These are phyloP conservation scores for Scarus forsteni DNA, from an alignment of 2,797 vertebrate species.

Conservation along the genomic window DNA sequence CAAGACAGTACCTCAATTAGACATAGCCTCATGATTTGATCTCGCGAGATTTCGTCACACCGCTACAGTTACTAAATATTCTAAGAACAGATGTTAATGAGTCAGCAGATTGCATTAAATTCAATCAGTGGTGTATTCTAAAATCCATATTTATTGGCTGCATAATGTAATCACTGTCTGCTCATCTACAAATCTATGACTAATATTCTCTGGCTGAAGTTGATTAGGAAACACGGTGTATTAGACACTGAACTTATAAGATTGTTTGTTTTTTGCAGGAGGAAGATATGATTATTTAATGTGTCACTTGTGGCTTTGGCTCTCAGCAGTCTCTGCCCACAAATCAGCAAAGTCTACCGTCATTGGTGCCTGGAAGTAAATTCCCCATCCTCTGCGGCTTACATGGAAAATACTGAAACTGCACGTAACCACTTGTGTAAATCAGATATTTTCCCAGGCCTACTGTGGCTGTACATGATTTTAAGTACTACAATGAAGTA, in stretches of 20 bases:
- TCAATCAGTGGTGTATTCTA: slow-evolving; percentile 1
- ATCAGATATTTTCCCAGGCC: slow-evolving; percentile 55
- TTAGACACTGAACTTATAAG: slow-evolving; percentile 21
- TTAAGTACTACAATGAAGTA: slow-evolving; percentile 34
- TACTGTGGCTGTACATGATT: slow-evolving; percentile 33
- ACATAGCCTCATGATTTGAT: no score
- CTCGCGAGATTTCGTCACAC: no score
- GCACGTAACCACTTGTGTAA: slow-evolving; percentile 48
- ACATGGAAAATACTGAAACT: slow-evolving; percentile 65
- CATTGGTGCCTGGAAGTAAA: slow-evolving; percentile 62
- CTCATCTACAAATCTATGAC: slow-evolving; percentile 9
- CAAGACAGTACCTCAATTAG: no score
- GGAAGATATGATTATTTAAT: slow-evolving; percentile 43
- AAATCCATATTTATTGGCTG: background rate
- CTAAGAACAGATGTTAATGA: background rate
- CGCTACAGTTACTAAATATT: background rate
- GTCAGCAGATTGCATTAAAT: slow-evolving; percentile 9
- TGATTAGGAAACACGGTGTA: slow-evolving; percentile 24
- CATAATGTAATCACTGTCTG: background rate
- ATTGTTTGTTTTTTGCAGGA: slow-evolving; percentile 48
- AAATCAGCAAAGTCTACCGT: slow-evolving; percentile 57
- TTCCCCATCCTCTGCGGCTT: slow-evolving; percentile 48
- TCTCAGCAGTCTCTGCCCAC: slow-evolving; percentile 33
- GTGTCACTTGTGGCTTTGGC: slow-evolving; percentile 68
- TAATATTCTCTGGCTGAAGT: slow-evolving; percentile 23